phyloP scores from a whole-genome alignment of 2,888 invertebrate species.

The Nephrotoma guestfalica region DNA sequence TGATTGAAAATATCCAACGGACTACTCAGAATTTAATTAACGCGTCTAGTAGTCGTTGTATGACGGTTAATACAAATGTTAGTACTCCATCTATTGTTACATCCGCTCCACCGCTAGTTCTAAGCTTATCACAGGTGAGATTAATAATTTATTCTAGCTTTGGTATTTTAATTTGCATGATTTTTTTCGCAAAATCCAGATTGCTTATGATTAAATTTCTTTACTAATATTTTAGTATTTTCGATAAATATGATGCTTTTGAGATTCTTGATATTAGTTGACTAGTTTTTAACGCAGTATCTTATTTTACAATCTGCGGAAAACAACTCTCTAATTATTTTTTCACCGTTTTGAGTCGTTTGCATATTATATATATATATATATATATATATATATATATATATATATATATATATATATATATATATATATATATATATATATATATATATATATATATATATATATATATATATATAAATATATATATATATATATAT shows the following conservation, averaged over 20 bases:
- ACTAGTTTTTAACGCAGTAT: too few species aligned
- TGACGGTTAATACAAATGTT: slow-evolving; percentile 5
- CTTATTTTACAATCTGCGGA: too few species aligned
- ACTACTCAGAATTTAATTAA: slow-evolving; percentile 24
- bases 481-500: too few species aligned
- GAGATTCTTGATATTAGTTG: too few species aligned
- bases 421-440: too few species aligned
- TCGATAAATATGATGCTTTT: too few species aligned
- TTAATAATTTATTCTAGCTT: neutral
- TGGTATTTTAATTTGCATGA: neutral
- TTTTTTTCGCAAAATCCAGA: neutral
- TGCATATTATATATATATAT: too few species aligned
- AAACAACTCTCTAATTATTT: neutral
- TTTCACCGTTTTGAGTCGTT: neutral
- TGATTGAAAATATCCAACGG: slow-evolving; percentile 13
- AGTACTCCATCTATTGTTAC: slow-evolving; percentile 16
- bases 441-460: too few species aligned
- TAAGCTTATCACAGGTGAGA: slow-evolving; percentile 56
- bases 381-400: too few species aligned
- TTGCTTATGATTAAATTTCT: neutral
- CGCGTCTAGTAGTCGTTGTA: slow-evolving; percentile 17
- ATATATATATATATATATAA: too few species aligned
- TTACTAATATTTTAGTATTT: neutral
- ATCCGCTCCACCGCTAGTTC: slow-evolving; percentile 46
- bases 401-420: too few species aligned